Base-by-base conservation (phyloP, 2,797 vertebrate genomes). In the Pterois miles region DNA sequence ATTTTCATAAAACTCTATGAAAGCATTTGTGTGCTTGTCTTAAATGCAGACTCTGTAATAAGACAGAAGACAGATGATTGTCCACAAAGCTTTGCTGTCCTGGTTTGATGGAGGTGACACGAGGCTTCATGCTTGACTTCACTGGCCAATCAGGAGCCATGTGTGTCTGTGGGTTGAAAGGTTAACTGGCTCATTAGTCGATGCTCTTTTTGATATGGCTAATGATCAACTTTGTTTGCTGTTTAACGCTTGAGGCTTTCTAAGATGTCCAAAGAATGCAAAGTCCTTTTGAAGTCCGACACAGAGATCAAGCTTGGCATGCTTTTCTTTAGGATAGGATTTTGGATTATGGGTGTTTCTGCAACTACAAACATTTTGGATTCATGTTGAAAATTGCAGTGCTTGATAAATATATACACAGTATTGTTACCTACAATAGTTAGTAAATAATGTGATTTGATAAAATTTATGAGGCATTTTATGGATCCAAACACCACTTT, bases 141-240 rank as follows among this genome's bases (percentile, higher is more conserved):
- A 64, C 13, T 1, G 22, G 50, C 73, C 76, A 80, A 76, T 89
- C 63, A 56, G 82, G 48, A 59, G 70, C 56, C 52, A 8, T 33
- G 48, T 72, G 48, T 72, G 57, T 70, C 33, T 59, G 60, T 56
- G 36, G 80, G 90, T 90, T 91, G 67, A 91, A 82, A 86, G 89
- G 89, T 92, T 86, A 93, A 89, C 73, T 68, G 71, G 80, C 82
- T 93, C 88, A 87, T 93, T 92, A 86, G 82, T 65, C 25, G 48
- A 84, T 76, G 75, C 74, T 82, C 80, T 86, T 83, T 60, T 83
- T 73, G 82, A 91, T 87, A 78, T 31, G 71, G 80, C 86, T 90
- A 83, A 84, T 83, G 83, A 88, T 85, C 81, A 43, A 58, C 69
- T 68, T 52, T 84, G 77, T 87, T 90, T 81, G 77, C 56, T 31